Percentiles rank a stretch among this genome's conserved stretches.
Evolutionary conservation across 1,140 invertebrate genomes (phyloP).

Genomic region (Anoplolepis gracilipes): DNA sequence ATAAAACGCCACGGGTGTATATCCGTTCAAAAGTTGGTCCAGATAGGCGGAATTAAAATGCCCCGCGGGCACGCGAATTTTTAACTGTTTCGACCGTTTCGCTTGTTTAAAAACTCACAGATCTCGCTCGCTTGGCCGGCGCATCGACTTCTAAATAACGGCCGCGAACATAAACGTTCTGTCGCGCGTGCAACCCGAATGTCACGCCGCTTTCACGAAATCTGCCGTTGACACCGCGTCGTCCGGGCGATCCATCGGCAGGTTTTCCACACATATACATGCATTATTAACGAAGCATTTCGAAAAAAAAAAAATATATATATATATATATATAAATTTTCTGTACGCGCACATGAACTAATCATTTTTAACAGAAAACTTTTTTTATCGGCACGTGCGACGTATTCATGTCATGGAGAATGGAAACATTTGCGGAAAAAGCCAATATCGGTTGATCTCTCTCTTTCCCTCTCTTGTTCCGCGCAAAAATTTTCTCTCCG

Average conservation of each 20-base stretch:
- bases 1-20: conserved; percentile 40
- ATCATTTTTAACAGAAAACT: conserved; percentile 41
- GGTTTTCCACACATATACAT: background rate
- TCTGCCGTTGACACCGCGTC: conserved; percentile 40
- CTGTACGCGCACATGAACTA: background rate
- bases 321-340: background rate
- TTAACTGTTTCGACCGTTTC: conserved; percentile 43
- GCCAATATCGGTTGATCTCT: conserved; percentile 15
- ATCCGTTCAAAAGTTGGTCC: conserved; percentile 42
- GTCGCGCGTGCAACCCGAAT: conserved; percentile 48
- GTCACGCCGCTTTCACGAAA: conserved; percentile 47
- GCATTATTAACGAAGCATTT: conserved; percentile 37
- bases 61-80: conserved; percentile 48
- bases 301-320: background rate
- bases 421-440: conserved; percentile 38
- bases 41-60: conserved; percentile 49
- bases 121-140: conserved; percentile 21
- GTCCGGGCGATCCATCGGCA: conserved; percentile 10
- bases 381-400: background rate
- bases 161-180: conserved; percentile 24
- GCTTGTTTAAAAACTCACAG: conserved; percentile 37
- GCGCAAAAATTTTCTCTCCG: background rate
- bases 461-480: background rate
- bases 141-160: conserved; percentile 55
- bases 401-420: background rate